Evolutionary conservation across 2,888 invertebrate genomes (phyloP), one percentile per base, ranked within the genome.

Genomic region (Erebia palarica): DNA sequence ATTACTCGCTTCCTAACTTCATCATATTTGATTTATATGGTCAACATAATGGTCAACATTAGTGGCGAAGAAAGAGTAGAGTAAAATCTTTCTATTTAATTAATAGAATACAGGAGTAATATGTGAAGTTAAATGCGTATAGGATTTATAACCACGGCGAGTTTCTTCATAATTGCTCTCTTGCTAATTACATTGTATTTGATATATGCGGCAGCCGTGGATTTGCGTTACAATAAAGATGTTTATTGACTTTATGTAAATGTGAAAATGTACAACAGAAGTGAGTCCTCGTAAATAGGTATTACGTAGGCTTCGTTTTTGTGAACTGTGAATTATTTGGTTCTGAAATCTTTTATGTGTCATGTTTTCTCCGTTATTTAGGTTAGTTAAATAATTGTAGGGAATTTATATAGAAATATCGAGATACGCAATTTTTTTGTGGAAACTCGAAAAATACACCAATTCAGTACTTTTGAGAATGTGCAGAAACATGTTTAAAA

Each of bases 111-210:
- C 27, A 7, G 36, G 36, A 5, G 51, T 8, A 51, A n/a, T 14
- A 51, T 14, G 14, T n/a, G 51, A 8, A 36, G 49, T 27, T 27
- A 3, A 73, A 70, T 70, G 42, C 49, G 73, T 59, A 60, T 49
- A 51, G 49, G 27, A 55, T 73, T 68, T 14, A 68, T 36, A 59
- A 27, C 58, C 49, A 14, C 57, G 64, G 49, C 51, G 67, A 68
- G 57, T 70, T 68, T 65, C 72, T 68, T 61, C 57, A 61, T 18
- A 65, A 72, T 74, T 72, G 69, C 59, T 65, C 68, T 68, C 69
- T 68, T 70, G 60, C 60, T 74, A 72, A 70, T 72, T 72, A 72
- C 65, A 68, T 61, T 58, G 21, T 55, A 61, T 74, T 70, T 74
- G 70, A 70, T 72, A 72, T 68, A 70, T 63, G 70, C 65, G 53